These are phyloP conservation scores for Syndactyla subalaris DNA, from an alignment of 2,797 vertebrate species.

Conservation along the genomic window DNA sequence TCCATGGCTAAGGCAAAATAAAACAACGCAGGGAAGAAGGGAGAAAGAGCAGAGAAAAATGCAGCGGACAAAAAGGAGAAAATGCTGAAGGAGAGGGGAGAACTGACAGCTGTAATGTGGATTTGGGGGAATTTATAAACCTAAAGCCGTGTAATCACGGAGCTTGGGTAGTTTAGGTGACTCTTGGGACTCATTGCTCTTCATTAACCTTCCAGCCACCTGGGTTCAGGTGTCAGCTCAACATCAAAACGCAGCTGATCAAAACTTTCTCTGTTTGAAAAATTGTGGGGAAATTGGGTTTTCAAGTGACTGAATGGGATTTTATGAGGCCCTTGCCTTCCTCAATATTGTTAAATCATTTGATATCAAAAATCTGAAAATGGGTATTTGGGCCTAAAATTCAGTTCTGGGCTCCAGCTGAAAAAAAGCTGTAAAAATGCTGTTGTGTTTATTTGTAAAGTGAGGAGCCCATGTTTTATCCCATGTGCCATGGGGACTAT, in stretches of 20 bases:
- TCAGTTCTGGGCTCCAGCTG: neutral
- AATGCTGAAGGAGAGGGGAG: neutral
- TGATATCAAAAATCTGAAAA: neutral
- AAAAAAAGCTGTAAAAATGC: neutral
- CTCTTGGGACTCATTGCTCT: neutral
- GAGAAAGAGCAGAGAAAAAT: neutral
- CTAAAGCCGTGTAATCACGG: neutral
- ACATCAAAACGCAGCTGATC: neutral
- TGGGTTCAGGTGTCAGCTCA: neutral
- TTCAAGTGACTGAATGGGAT: neutral
- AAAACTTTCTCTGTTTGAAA: neutral
- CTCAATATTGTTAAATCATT: neutral
- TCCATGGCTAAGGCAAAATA: neutral
- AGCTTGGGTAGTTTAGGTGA: neutral
- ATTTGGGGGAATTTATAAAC: neutral
- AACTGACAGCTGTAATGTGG: neutral
- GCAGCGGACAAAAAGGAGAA: neutral
- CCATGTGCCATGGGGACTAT: rapidly evolving
- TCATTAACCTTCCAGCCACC: constrained; percentile 5
- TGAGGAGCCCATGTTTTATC: neutral
- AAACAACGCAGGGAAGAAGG: neutral
- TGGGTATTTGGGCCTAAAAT: neutral
- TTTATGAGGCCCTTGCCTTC: neutral
- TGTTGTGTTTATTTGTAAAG: neutral
- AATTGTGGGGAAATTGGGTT: neutral